phyloP scores from a whole-genome alignment of 2,797 vertebrate genomes.

The Pseudomugil gertrudae region DNA sequence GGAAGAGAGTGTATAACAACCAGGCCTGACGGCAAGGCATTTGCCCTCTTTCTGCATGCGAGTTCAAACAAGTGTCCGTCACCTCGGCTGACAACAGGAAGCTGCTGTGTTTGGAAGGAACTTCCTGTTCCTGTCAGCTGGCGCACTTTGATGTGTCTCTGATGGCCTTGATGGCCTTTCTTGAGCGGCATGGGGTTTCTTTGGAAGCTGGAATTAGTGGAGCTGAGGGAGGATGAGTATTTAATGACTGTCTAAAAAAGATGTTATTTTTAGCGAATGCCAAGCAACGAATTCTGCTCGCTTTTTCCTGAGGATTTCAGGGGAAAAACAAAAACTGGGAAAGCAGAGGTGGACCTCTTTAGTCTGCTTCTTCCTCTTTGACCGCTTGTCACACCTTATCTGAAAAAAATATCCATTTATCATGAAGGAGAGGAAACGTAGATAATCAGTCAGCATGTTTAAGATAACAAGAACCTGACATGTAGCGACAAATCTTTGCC shows the following conservation, averaged over 20 bases:
- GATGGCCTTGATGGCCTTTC: slow-evolving; percentile 77
- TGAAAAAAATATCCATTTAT: slow-evolving; percentile 12
- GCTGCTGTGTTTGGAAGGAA: slow-evolving; percentile 78
- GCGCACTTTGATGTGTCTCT: slow-evolving; percentile 79
- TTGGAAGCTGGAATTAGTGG: slow-evolving; percentile 64
- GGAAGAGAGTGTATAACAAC: slow-evolving; percentile 68
- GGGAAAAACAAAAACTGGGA: slow-evolving; percentile 59
- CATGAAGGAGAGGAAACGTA: neutral
- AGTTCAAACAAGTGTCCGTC: slow-evolving; percentile 84
- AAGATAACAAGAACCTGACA: neutral
- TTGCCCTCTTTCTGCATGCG: slow-evolving; percentile 64
- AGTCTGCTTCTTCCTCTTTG: slow-evolving; percentile 37
- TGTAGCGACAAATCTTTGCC: neutral
- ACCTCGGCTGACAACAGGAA: slow-evolving; percentile 86
- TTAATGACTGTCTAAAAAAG: slow-evolving; percentile 71
- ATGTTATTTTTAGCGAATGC: slow-evolving; percentile 75
- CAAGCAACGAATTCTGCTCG: slow-evolving; percentile 56
- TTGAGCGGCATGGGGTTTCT: slow-evolving; percentile 56
- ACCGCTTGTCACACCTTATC: neutral
- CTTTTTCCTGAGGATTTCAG: slow-evolving; percentile 52
- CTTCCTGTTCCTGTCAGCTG: slow-evolving; percentile 84
- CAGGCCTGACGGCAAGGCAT: slow-evolving; percentile 68
- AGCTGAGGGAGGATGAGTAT: slow-evolving; percentile 38
- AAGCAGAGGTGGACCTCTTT: slow-evolving; percentile 59
- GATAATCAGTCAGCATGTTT: neutral